These are phyloP conservation scores for Strigamia transsilvanica DNA, from an alignment of 2,888 invertebrate genomes.

Conservation along the genomic window DNA sequence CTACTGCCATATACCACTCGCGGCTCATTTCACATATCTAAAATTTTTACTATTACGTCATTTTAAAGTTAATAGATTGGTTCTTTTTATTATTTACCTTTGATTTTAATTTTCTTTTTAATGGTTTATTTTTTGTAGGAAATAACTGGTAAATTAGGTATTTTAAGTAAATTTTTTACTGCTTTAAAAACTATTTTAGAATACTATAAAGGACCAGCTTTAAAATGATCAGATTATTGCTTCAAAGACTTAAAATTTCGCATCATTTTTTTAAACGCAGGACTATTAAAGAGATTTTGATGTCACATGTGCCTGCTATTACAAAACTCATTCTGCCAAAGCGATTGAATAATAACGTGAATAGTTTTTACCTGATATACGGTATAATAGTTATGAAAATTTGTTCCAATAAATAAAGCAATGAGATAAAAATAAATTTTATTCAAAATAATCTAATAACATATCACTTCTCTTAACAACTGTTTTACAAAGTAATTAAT, in stretches of 20 bases:
- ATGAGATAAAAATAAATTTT: no score
- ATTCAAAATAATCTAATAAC: neutral
- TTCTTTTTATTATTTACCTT: neutral
- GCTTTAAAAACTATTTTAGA: neutral
- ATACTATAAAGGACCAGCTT: constrained; percentile 1
- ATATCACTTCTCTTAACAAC: constrained; percentile 11
- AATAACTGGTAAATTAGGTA: neutral
- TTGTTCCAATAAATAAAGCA: no score
- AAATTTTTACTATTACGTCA: neutral
- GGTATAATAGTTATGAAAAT: neutral
- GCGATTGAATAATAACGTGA: constrained; percentile 9
- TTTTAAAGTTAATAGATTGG: neutral
- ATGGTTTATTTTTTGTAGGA: neutral
- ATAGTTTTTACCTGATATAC: constrained; percentile 11
- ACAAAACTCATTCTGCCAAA: constrained; percentile 3
- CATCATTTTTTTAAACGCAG: constrained; percentile 1
- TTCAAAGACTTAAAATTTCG: constrained; percentile 15
- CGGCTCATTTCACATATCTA: constrained; percentile 23
- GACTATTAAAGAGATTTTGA: constrained; percentile 1
- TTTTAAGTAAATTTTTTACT: constrained; percentile 1
- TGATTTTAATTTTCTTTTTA: neutral
- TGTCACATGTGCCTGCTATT: constrained; percentile 22
- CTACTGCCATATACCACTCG: constrained; percentile 17
- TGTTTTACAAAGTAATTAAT: neutral
- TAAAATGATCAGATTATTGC: constrained; percentile 3